These are phyloP conservation scores for Nymphicus hollandicus DNA, from an alignment of 2,113 vertebrate genomes.

Conservation along the genomic window DNA sequence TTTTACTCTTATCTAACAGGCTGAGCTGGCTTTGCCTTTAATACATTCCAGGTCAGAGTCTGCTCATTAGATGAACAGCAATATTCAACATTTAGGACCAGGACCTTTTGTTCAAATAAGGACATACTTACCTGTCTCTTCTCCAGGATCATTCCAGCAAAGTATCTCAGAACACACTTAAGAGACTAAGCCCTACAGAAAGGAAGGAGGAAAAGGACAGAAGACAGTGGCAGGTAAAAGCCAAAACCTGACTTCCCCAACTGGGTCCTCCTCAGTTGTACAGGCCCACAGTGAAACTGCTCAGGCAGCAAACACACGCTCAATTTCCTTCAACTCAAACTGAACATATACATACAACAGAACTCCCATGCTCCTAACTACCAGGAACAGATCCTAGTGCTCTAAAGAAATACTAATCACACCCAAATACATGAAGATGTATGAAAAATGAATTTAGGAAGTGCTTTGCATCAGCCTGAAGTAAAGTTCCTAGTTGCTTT, in stretches of 20 bases:
- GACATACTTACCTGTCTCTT: background rate
- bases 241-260: background rate
- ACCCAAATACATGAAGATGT: background rate
- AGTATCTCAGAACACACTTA: background rate
- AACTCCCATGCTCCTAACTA: background rate
- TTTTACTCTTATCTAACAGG: background rate
- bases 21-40: background rate
- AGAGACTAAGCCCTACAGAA: background rate
- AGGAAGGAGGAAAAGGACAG: background rate
- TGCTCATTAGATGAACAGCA: background rate
- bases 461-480: background rate
- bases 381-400: background rate
- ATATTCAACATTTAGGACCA: background rate
- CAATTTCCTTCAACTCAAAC: background rate
- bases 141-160: background rate
- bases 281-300: background rate
- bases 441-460: background rate
- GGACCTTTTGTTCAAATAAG: background rate
- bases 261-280: fast-evolving
- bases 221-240: background rate
- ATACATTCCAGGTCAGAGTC: background rate
- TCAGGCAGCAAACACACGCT: background rate
- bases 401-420: background rate
- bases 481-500: background rate
- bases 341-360: background rate